Percentiles rank a stretch among this genome's conserved stretches.
Conservation (phyloP, 1,140 invertebrate genomes). For the Coptotermes formosanus region DNA sequence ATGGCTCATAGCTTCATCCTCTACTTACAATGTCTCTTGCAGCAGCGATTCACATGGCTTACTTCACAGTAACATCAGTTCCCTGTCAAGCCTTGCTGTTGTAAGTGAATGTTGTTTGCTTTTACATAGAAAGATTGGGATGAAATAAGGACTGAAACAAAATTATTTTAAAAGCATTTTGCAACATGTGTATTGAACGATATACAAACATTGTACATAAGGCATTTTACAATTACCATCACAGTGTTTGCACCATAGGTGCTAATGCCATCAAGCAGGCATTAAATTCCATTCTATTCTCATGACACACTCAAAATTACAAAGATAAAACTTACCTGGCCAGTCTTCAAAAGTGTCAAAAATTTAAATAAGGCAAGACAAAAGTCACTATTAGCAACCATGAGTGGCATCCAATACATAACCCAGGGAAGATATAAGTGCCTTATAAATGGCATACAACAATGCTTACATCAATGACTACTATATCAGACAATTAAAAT, state of each 20-base stretch:
- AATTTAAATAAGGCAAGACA: background rate
- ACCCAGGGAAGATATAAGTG: background rate
- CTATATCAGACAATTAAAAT: too few relatives aligned
- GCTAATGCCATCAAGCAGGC: constrained; percentile 13
- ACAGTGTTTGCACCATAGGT: constrained; percentile 27
- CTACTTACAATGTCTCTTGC: too few relatives aligned
- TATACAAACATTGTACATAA: background rate
- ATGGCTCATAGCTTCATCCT: too few relatives aligned
- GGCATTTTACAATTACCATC: background rate
- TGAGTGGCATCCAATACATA: background rate
- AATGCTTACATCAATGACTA: too few relatives aligned
- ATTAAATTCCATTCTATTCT: constrained; percentile 23
- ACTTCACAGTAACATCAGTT: too few relatives aligned
- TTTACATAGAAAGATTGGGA: too few relatives aligned
- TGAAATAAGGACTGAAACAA: background rate
- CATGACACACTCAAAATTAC: background rate
- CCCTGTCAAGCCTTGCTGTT: too few relatives aligned
- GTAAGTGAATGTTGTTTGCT: too few relatives aligned
- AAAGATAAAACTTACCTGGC: background rate
- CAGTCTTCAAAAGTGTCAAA: background rate
- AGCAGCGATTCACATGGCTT: too few relatives aligned
- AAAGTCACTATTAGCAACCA: background rate
- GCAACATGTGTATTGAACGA: background rate
- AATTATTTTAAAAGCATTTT: background rate
- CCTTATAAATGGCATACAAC: too few relatives aligned